A percentile compares a stretch with the other conserved stretches of the same genome.
Evolutionary conservation across 2,888 invertebrate species (phyloP).

Genomic region (Drosophila monieri): DNA sequence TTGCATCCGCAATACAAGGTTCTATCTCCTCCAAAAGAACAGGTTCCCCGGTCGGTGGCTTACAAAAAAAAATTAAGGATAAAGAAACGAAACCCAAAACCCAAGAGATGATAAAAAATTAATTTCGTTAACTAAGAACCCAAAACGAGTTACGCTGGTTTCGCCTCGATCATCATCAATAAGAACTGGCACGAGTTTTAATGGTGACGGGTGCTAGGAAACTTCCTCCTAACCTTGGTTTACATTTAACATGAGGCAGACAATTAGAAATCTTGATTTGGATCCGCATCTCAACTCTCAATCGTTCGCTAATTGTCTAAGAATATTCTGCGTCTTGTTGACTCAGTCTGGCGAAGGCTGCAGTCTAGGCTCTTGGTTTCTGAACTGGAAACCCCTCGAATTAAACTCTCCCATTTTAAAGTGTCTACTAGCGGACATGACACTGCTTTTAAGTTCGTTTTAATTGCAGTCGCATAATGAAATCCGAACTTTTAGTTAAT

Average conservation of each 20-base stretch:
- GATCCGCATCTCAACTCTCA: constrained; percentile 4
- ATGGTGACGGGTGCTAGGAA: constrained; percentile 17
- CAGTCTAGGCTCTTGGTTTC: constrained; percentile 47
- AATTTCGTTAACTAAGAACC: constrained; percentile 45
- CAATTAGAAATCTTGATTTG: constrained; percentile 23
- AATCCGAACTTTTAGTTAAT: constrained; percentile 43
- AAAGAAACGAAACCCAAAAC: constrained; percentile 26
- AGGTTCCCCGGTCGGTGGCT: constrained; percentile 18
- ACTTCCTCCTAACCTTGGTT: constrained; percentile 51
- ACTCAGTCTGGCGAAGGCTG: constrained; percentile 15
- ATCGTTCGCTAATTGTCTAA: constrained; percentile 23
- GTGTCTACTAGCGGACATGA: constrained; percentile 62
- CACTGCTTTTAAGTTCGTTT: constrained; percentile 52
- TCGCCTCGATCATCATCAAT: constrained; percentile 16
- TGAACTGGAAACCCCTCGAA: constrained; percentile 41
- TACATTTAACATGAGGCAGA: constrained; percentile 28
- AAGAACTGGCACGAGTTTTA: constrained; percentile 44
- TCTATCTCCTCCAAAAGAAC: constrained; percentile 19
- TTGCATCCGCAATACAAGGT: constrained; percentile 11
- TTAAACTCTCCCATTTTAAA: constrained; percentile 54
- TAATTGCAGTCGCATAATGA: constrained; percentile 62
- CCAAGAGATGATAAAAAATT: constrained; percentile 33
- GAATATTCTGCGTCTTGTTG: constrained; percentile 15
- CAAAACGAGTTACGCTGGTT: constrained; percentile 46
- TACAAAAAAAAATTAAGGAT: constrained; percentile 1